phyloP scores from a whole-genome alignment of 2,888 invertebrate genomes.

The Lycophotia porphyrea region DNA sequence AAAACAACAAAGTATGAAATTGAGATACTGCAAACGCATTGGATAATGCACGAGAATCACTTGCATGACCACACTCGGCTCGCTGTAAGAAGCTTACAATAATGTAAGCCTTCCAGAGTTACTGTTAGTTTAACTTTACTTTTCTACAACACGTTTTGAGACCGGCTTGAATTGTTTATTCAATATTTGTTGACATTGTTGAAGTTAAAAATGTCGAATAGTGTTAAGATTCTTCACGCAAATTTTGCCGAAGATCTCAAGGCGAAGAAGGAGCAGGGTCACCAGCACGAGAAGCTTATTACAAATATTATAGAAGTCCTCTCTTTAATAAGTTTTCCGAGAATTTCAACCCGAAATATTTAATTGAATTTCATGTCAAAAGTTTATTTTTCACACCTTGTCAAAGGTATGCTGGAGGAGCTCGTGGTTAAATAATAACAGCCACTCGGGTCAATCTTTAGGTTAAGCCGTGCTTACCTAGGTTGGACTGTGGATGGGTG shows the following conservation, averaged over 20 bases:
- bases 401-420: no score
- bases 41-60: slow-evolving; percentile 66
- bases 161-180: slow-evolving; percentile 60
- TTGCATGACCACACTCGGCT: slow-evolving; percentile 69
- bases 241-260: neutral
- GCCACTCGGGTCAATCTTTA: no score
- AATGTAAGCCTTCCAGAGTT: slow-evolving; percentile 74
- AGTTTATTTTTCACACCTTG: neutral
- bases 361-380: neutral
- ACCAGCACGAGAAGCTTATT: neutral
- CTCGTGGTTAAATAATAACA: no score
- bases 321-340: neutral
- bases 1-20: slow-evolving; percentile 51
- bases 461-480: no score
- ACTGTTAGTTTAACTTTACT: slow-evolving; percentile 76
- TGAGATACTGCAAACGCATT: slow-evolving; percentile 60
- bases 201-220: neutral
- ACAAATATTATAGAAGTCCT: neutral
- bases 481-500: no score
- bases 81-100: slow-evolving; percentile 73
- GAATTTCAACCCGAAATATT: neutral
- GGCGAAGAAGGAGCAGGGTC: neutral
- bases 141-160: slow-evolving; percentile 54
- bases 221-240: neutral
- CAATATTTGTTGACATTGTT: slow-evolving; percentile 48